Evolutionary conservation across 2,888 invertebrate genomes (phyloP), one percentile per base, ranked within the genome.

Genomic region (Lissocephala sabroskyi): DNA sequence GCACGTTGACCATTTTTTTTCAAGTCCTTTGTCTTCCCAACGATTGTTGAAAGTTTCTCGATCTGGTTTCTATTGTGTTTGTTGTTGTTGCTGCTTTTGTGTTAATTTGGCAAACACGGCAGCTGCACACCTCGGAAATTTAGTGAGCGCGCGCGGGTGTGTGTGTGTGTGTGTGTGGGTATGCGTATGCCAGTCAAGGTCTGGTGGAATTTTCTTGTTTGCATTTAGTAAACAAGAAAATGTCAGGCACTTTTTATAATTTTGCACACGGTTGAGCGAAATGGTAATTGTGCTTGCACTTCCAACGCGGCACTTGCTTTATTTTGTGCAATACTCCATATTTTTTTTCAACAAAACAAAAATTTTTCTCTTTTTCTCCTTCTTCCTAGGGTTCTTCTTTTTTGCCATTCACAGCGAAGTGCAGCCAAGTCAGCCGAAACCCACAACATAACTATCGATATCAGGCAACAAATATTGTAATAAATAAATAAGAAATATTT

Each of bases 1-100:
- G 88, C 68, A 88, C 70, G 43, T 79, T 79, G 39, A 73, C 86
- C 75, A 86, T 82, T 64, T 84, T 85, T 83, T 52, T 48, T 17
- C 26, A 13, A 23, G 16, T 37, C 59, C 54, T 64, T 59, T 47
- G 54, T 56, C 30, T 28, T n/a, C n/a, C n/a, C n/a, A 59, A 49
- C 13, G 16, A 16, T 35, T 35, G 16, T 33, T 4, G 32, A 16
- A 13, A 16, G 13, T 39, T 48, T 47, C 23, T 36, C 40, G 28
- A n/a, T 33, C 5, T 26, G 10, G 29, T n/a, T n/a, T n/a, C n/a
- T n/a, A n/a, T 37, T 30, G 19, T 2, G 3, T 6, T 45, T 40
- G 9, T 45, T 44, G 13, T 41, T 36, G 14, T 49, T 51, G 51
- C 53, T 55, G 39, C 43, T 46, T 23, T 30, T 39, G 49, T 52